Evolutionary conservation across 1,140 invertebrate genomes (phyloP), one percentile per base, ranked within the genome.

Genomic region (Hermetia illucens): DNA sequence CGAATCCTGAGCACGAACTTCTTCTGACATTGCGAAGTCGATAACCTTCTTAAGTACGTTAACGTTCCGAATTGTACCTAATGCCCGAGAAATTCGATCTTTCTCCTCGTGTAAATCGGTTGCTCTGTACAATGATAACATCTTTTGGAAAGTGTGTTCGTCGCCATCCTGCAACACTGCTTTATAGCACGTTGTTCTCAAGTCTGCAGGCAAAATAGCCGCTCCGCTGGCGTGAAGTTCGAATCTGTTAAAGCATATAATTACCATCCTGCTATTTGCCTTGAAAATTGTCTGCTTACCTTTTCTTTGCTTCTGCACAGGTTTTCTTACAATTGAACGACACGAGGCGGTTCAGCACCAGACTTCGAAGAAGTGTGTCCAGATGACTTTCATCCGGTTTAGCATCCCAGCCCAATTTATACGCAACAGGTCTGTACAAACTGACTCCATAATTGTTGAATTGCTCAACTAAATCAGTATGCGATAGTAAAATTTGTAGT

Each of bases 101-200:
- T 92, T 92, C 55, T 97, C 90, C 62, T 97, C 92, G 42, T 89
- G 82, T 36, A 94, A 68, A 61, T 92, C 88, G 6, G 81, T 73
- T 25, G 81, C 74, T 43, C 81, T 72, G 60, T 92, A 93, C 34
- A 97, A 59, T 57, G 79, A 70, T 20, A 92, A 57, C 70, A 96
- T 78, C 35, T 76, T 74, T 21, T 87, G 68, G 48, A 79, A 91
- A 2, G 75, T 77, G 8, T 69, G 57, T 36, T 74, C 68, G 45
- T 79, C 75, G 13, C 79, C 84, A 20, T 72, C 71, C 8, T 72
- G 66, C 3, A 92, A 64, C 12, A 86, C 84, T 5, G 83, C 83
- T 49, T 77, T 75, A 62, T 94, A 97, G 45, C 94, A 90, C 31
- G 83, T 71, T 37, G 72, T 72, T 22, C 91, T 73, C 27, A 98